phyloP scores from a whole-genome alignment of 35 echinoderm and acorn worm species.

The Holothuria glaberrima region DNA sequence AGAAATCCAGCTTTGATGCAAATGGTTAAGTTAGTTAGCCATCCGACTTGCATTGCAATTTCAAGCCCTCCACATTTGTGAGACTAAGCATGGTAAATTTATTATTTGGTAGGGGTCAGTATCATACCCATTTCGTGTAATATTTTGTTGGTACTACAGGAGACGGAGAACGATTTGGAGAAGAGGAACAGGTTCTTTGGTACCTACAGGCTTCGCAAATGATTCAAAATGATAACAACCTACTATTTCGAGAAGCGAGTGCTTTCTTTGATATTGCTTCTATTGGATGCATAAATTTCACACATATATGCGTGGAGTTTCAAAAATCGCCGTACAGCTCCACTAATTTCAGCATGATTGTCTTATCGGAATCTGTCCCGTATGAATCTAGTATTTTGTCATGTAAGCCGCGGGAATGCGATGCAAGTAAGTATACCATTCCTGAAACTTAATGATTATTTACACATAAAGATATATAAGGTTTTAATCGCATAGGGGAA shows the following conservation, averaged over 20 bases:
- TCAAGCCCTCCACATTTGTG: too few species aligned
- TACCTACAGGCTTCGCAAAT: constrained; percentile 4
- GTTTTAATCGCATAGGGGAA: too few species aligned
- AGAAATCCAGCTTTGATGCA: too few species aligned
- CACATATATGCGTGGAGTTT: constrained; percentile 31
- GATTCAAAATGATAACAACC: neutral
- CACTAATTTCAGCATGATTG: constrained; percentile 29
- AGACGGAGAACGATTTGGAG: constrained; percentile 26
- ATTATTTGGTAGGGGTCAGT: too few species aligned
- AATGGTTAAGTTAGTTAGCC: too few species aligned
- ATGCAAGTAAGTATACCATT: neutral
- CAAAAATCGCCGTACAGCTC: neutral
- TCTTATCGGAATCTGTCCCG: neutral
- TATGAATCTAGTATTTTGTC: neutral
- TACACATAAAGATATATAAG: too few species aligned
- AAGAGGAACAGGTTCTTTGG: neutral
- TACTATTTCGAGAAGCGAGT: neutral
- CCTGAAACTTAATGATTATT: too few species aligned
- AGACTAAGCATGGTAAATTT: too few species aligned
- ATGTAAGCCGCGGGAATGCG: constrained; percentile 1
- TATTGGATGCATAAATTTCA: constrained; percentile 18
- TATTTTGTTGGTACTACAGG: neutral
- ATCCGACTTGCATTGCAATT: too few species aligned
- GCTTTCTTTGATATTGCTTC: constrained; percentile 37
- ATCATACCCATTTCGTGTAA: neutral